Evolutionary conservation across 2,888 invertebrate genomes (phyloP), one percentile per base, ranked within the genome.

Genomic region (Drosophila setosimentum): DNA sequence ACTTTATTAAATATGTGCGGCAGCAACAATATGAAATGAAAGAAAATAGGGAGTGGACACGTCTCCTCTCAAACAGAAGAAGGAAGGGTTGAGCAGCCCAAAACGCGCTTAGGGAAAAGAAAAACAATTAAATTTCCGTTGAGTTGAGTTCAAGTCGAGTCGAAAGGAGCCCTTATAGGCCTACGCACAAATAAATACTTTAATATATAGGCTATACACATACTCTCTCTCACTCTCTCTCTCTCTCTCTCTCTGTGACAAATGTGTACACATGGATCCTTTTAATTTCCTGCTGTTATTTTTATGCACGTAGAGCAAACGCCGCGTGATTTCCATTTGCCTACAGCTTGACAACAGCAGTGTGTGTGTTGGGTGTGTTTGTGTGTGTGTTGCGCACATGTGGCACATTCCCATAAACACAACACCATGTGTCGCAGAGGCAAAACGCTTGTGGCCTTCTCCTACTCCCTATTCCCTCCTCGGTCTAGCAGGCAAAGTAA

Each of bases 271-370:
- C 60, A 76, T 74, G 83, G 79, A 85, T 87, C 85, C 87, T 87
- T 85, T 87, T 87, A 82, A 88, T 88, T 88, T 87, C 86, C 88
- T 88, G 87, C 88, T 88, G 88, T 88, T 86, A 83, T 78, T 87
- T 86, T 82, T 73, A 83, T 85, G 75, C 84, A 76, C 74, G 78
- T 77, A 68, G 71, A 61, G 71, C 51, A 68, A 76, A 66, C 88
- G 75, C 86, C 67, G 87, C 88, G 82, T 87, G 86, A 87, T 87
- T 88, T 87, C 83, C 86, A 87, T 88, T 86, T 82, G 73, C 73
- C 45, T 68, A 68, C 63, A 76, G 62, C 58, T 55, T 60, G 50
- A 33, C 49, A 42, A 5, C 21, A 42, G 65, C 59, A 13, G 8
- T 16, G 21, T 37, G 48, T 50, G 30, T 49, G 30, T 29, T 29